phyloP scores from a whole-genome alignment of 2,888 invertebrate species.

The Chelonus formosanus region DNA sequence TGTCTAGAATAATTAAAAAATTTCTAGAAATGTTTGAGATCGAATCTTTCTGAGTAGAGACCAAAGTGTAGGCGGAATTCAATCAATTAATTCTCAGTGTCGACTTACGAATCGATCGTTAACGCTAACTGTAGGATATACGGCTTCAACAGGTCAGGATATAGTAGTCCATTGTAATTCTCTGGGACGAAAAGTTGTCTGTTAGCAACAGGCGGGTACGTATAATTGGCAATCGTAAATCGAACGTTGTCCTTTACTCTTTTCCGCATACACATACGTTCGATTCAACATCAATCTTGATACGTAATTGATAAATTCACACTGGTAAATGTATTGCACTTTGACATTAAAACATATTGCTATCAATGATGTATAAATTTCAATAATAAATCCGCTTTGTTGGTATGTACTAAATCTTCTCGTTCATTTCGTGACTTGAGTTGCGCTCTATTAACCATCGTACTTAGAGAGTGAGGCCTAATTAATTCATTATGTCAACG shows the following conservation, averaged over 20 bases:
- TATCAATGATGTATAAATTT: neutral
- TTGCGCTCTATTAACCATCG: conserved; percentile 37
- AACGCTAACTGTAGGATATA: conserved; percentile 27
- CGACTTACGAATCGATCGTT: conserved; percentile 39
- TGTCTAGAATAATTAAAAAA: too few species aligned
- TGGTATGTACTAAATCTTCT: conserved; percentile 13
- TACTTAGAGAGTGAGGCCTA: conserved; percentile 1
- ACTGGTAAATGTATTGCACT: neutral
- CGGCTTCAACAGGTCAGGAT: conserved; percentile 10
- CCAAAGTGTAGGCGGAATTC: neutral
- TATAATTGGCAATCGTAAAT: conserved; percentile 46
- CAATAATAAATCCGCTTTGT: conserved; percentile 9
- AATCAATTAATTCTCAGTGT: conserved; percentile 35
- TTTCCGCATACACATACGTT: conserved; percentile 26
- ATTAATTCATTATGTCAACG: conserved; percentile 36
- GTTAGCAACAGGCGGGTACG: conserved; percentile 31
- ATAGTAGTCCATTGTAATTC: conserved; percentile 38
- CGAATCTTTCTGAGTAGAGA: neutral
- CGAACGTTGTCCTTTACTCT: conserved; percentile 39
- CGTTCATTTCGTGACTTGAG: conserved; percentile 33
- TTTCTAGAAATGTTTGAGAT: neutral
- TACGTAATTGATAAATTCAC: conserved; percentile 18
- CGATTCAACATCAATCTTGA: neutral
- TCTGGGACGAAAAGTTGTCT: conserved; percentile 30
- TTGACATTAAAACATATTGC: conserved; percentile 12